Conservation (phyloP, 2,888 invertebrate genomes). For the Epinotia nisella region DNA sequence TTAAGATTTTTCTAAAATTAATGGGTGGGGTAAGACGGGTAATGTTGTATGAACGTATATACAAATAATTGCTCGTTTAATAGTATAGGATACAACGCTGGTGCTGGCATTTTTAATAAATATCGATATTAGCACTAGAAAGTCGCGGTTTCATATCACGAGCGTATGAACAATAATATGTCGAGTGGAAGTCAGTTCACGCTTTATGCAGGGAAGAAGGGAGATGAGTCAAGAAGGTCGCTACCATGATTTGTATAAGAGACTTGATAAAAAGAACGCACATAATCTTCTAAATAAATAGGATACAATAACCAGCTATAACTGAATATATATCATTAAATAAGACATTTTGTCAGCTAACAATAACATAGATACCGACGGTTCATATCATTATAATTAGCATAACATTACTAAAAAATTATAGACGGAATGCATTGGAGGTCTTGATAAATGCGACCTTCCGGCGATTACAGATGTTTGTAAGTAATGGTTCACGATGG, state of each 20-base stretch:
- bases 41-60: too few species aligned
- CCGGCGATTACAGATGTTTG: conserved; percentile 47
- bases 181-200: conserved; percentile 10
- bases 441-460: conserved; percentile 56
- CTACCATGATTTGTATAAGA: not conserved
- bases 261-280: not conserved
- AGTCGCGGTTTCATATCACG: too few species aligned
- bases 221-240: conserved; percentile 9
- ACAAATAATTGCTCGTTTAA: too few species aligned
- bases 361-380: conserved; percentile 24
- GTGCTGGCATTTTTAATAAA: too few species aligned
- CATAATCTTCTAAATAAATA: not conserved
- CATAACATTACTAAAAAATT: conserved; percentile 25
- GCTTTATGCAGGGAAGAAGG: not conserved
- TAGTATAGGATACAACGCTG: too few species aligned
- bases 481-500: conserved; percentile 37
- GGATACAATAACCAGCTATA: conserved; percentile 16
- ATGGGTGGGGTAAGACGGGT: too few species aligned
- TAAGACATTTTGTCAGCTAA: not conserved
- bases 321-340: conserved; percentile 16
- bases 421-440: conserved; percentile 49
- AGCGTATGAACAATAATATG: too few species aligned
- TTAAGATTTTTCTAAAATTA: too few species aligned
- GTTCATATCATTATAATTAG: conserved; percentile 48
- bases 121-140: too few species aligned